Evolutionary conservation across 2,888 invertebrate genomes (phyloP).

Genomic region (Hyposoter didymator): DNA sequence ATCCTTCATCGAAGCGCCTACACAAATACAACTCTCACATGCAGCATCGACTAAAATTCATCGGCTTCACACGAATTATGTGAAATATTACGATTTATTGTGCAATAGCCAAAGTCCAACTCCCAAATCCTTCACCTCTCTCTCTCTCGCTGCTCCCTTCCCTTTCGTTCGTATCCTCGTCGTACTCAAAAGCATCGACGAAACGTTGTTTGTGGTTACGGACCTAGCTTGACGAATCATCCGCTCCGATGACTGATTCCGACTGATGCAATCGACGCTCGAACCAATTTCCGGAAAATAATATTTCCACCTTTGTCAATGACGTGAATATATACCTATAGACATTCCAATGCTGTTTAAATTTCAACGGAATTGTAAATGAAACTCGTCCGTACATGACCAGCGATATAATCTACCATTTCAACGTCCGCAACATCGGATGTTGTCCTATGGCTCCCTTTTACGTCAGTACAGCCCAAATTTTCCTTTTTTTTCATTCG

Average conservation of each 20-base stretch:
- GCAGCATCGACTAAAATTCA: constrained; percentile 16
- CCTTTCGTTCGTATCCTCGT: constrained; percentile 20
- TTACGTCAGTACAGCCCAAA: not conserved
- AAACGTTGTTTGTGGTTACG: constrained; percentile 55
- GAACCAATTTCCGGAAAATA: constrained; percentile 62
- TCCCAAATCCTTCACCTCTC: not conserved
- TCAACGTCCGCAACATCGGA: not conserved
- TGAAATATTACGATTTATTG: constrained; percentile 62
- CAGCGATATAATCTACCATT: constrained; percentile 25
- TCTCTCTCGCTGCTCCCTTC: not conserved
- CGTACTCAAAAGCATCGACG: constrained; percentile 39
- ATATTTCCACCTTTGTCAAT: constrained; percentile 53
- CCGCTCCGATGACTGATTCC: constrained; percentile 59
- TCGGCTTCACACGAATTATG: constrained; percentile 47
- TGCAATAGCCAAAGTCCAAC: constrained; percentile 26
- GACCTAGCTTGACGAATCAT: constrained; percentile 64
- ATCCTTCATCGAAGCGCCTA: constrained; percentile 37
- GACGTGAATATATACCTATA: not conserved
- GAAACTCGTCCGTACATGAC: constrained; percentile 15
- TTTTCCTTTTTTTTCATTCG: not conserved
- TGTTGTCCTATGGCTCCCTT: not conserved
- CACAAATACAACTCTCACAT: not conserved
- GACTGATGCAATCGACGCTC: constrained; percentile 53
- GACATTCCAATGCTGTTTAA: not conserved
- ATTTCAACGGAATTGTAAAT: constrained; percentile 4